Conservation (phyloP, 2,888 invertebrate species). For the Leistus spinibarbis region DNA sequence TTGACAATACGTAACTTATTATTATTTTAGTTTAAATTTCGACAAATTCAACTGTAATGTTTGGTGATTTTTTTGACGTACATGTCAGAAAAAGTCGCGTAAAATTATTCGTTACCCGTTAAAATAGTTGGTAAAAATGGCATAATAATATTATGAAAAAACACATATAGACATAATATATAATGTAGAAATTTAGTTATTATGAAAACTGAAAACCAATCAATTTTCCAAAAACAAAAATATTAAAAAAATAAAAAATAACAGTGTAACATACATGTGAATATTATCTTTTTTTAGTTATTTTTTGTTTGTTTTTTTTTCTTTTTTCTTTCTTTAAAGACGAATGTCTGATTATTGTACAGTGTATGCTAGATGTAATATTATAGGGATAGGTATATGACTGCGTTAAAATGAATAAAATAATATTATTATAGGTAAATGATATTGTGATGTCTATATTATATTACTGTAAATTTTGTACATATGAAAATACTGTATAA, state of each 20-base stretch:
- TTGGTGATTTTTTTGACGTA: conserved; percentile 27
- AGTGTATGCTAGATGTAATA: conserved; percentile 59
- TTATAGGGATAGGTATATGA: conserved; percentile 51
- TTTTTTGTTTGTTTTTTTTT: conserved; percentile 51
- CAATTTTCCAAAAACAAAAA: conserved; percentile 52
- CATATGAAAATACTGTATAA: conserved; percentile 60
- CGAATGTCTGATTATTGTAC: conserved; percentile 51
- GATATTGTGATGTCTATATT: conserved; percentile 59
- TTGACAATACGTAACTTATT: neutral
- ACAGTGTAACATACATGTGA: conserved; percentile 58
- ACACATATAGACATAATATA: conserved; percentile 55
- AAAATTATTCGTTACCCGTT: conserved; percentile 55
- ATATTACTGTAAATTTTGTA: conserved; percentile 62
- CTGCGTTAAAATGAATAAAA: conserved; percentile 53
- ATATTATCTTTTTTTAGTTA: conserved; percentile 53
- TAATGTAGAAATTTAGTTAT: conserved; percentile 52
- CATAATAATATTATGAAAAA: conserved; percentile 51
- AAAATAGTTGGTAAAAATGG: conserved; percentile 55
- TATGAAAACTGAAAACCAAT: conserved; percentile 42
- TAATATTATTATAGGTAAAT: conserved; percentile 58
- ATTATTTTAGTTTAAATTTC: neutral
- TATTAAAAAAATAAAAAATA: conserved; percentile 42
- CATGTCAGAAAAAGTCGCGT: conserved; percentile 11
- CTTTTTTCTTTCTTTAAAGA: conserved; percentile 44
- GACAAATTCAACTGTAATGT: conserved; percentile 36